Conservation (phyloP, 2,113 vertebrate species). For the Cavia aperea region DNA sequence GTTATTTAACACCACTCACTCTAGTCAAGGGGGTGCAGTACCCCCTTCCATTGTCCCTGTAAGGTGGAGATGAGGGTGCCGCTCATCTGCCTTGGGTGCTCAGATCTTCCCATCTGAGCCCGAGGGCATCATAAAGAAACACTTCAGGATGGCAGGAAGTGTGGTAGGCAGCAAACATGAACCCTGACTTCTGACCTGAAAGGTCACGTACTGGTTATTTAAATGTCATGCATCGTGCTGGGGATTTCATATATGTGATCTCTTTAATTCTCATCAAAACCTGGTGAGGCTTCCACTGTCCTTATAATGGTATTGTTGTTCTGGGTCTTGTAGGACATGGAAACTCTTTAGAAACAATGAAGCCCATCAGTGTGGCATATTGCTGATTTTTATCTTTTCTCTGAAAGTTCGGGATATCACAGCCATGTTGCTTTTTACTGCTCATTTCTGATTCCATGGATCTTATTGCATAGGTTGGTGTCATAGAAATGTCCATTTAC, state of each 20-base stretch:
- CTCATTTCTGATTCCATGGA: neutral
- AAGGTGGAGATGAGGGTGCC: neutral
- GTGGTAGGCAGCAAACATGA: neutral
- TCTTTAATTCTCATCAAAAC: neutral
- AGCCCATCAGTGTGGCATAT: neutral
- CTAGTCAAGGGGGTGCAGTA: fast-evolving
- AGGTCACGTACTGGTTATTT: neutral
- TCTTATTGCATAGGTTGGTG: neutral
- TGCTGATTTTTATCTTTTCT: neutral
- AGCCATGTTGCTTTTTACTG: neutral
- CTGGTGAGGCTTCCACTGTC: neutral
- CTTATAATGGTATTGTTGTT: neutral
- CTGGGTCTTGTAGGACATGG: neutral
- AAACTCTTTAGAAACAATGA: neutral
- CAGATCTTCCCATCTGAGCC: neutral
- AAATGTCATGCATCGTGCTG: neutral
- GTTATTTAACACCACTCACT: neutral
- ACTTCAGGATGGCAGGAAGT: neutral
- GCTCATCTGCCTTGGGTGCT: too few species aligned
- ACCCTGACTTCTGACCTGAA: neutral
- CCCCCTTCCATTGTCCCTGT: neutral
- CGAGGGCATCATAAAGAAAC: neutral
- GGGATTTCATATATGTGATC: neutral
- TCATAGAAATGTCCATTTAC: neutral
- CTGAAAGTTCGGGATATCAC: neutral